phyloP scores from a whole-genome alignment of 2,888 invertebrate genomes.

The Folsomia candida region DNA sequence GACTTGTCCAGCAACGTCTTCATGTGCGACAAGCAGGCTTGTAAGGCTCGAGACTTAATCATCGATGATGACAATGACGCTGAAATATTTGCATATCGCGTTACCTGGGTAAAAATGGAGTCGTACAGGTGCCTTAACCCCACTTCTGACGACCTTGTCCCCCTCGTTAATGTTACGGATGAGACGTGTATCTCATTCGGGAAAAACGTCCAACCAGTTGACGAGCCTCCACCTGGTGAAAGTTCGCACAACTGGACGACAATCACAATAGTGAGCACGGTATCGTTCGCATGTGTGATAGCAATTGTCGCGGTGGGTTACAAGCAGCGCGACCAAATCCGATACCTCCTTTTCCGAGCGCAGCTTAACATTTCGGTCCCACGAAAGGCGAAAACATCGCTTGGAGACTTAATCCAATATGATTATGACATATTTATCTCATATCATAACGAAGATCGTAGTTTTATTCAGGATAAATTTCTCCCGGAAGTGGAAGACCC shows the following conservation, averaged over 20 bases:
- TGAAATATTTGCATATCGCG: too few relatives aligned
- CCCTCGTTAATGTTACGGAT: constrained; percentile 14
- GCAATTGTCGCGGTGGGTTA: constrained; percentile 52
- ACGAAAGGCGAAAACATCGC: constrained; percentile 29
- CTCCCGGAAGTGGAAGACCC: constrained; percentile 63
- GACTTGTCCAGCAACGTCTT: constrained; percentile 62
- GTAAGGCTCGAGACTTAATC: constrained; percentile 52
- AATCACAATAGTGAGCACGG: constrained; percentile 16
- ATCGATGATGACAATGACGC: not conserved
- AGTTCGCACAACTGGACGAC: constrained; percentile 15
- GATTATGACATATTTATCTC: constrained; percentile 69
- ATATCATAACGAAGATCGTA: constrained; percentile 65
- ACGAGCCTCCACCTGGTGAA: not conserved
- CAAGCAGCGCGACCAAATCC: constrained; percentile 60
- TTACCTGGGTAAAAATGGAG: constrained; percentile 6
- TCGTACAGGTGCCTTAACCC: constrained; percentile 39
- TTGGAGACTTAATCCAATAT: constrained; percentile 36
- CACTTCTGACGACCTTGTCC: not conserved
- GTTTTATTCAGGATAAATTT: constrained; percentile 65
- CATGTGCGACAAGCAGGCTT: constrained; percentile 61
- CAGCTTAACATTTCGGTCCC: constrained; percentile 55
- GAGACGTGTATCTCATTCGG: constrained; percentile 9
- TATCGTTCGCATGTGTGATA: constrained; percentile 15
- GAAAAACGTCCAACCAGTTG: not conserved
- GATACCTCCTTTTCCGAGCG: constrained; percentile 61